phyloP scores from a whole-genome alignment of 2,797 vertebrate genomes.

The Adelosebastes latens region DNA sequence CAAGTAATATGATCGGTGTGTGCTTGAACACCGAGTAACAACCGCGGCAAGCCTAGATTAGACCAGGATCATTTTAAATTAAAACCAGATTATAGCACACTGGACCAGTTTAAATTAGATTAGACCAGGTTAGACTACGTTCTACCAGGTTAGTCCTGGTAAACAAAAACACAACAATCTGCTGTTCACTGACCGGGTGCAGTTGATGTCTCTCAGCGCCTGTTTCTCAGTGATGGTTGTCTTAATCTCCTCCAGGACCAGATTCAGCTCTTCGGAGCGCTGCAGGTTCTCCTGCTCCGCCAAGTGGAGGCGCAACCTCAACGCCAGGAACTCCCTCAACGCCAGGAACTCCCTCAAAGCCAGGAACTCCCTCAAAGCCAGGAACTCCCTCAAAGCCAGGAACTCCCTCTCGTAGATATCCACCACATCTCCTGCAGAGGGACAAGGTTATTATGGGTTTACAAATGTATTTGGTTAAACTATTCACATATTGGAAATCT shows the following conservation, averaged over 20 bases:
- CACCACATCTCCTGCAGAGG: too few relatives aligned
- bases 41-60: neutral
- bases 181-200: constrained; percentile 77
- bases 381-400: too few relatives aligned
- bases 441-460: too few relatives aligned
- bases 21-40: neutral
- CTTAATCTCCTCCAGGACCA: constrained; percentile 98
- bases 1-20: too few relatives aligned
- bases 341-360: rapidly evolving
- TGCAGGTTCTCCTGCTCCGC: constrained; percentile 38
- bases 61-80: neutral
- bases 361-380: too few relatives aligned
- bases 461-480: too few relatives aligned
- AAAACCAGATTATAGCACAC: neutral
- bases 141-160: neutral
- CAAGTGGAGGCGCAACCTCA: too few relatives aligned
- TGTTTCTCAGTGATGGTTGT: constrained; percentile 94
- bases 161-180: neutral
- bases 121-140: neutral
- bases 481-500: too few relatives aligned
- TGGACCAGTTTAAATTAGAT: neutral
- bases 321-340: too few relatives aligned
- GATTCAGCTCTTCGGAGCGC: constrained; percentile 92
- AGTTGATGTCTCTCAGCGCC: constrained; percentile 91
- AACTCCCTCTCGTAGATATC: too few relatives aligned